These are phyloP conservation scores for Pongo pygmaeus DNA, from an alignment of 2,113 vertebrate species.

Conservation along the genomic window DNA sequence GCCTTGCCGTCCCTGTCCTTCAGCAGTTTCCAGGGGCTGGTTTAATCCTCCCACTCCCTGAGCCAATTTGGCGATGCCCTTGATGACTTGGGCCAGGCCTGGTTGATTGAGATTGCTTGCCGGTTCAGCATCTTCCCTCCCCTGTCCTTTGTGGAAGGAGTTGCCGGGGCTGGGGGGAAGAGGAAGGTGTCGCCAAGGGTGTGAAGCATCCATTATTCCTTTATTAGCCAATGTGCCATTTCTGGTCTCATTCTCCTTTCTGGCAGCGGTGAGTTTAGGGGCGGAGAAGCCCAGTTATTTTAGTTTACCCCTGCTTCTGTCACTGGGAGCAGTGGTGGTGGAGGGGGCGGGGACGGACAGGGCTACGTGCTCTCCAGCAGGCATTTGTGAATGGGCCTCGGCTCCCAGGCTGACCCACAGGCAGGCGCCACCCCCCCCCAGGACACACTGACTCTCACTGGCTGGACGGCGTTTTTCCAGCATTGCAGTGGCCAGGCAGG, in stretches of 20 bases:
- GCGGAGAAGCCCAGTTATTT: conserved; percentile 79
- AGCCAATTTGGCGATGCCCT: conserved; percentile 57
- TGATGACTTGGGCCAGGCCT: conserved; percentile 43
- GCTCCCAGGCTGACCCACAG: conserved; percentile 69
- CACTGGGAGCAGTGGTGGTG: conserved; percentile 1
- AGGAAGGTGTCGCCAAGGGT: conserved; percentile 63
- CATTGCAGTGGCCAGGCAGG: conserved; percentile 75
- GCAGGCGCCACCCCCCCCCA: conserved; percentile 68
- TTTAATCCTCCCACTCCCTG: conserved; percentile 1
- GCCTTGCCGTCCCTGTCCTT: neutral
- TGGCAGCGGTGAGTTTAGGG: conserved; percentile 68
- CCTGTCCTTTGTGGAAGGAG: neutral
- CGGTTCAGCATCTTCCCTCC: conserved; percentile 59
- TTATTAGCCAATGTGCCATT: conserved; percentile 71
- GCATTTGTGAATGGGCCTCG: conserved; percentile 84
- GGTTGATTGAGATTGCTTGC: conserved; percentile 54
- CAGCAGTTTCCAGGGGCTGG: neutral
- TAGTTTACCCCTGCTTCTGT: conserved; percentile 74
- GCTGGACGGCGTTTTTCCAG: conserved; percentile 80
- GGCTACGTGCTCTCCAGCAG: conserved; percentile 90
- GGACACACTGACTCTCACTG: conserved; percentile 78
- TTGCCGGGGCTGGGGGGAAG: neutral
- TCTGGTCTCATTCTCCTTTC: conserved; percentile 74
- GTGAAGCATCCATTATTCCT: conserved; percentile 82
- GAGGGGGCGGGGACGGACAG: conserved; percentile 53